These are phyloP conservation scores for Listrodromus nycthemerus DNA, from an alignment of 2,888 invertebrate genomes.

Conservation along the genomic window DNA sequence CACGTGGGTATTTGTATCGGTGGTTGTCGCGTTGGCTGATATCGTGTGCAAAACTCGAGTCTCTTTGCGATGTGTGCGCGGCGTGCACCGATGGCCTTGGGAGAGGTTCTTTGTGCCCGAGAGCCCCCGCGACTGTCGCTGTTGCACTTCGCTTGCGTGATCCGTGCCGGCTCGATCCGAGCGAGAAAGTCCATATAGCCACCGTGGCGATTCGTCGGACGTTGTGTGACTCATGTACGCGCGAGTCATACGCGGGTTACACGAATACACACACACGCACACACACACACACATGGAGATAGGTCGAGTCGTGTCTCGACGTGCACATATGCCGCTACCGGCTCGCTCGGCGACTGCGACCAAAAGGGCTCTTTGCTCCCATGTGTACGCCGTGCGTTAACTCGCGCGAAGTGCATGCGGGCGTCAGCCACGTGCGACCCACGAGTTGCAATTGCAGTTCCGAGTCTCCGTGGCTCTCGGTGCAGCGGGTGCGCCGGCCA, in stretches of 20 bases:
- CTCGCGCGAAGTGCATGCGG: slow-evolving; percentile 76
- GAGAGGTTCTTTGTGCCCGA: slow-evolving; percentile 82
- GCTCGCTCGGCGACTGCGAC: slow-evolving; percentile 15
- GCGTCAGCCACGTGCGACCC: slow-evolving; percentile 81
- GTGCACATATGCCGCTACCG: slow-evolving; percentile 41
- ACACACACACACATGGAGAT: too few relatives aligned
- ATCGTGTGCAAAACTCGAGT: background rate
- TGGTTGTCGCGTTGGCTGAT: background rate
- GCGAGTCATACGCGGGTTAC: slow-evolving; percentile 16
- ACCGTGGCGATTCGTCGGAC: slow-evolving; percentile 29
- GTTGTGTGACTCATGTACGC: slow-evolving; percentile 51
- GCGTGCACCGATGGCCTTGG: slow-evolving; percentile 79
- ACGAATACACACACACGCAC: slow-evolving; percentile 5
- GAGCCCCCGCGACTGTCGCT: slow-evolving; percentile 68
- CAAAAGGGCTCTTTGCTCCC: slow-evolving; percentile 36
- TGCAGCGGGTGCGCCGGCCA: background rate
- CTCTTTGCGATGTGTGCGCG: slow-evolving; percentile 11
- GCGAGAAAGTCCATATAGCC: slow-evolving; percentile 50
- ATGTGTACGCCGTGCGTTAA: slow-evolving; percentile 52
- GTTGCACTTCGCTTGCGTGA: slow-evolving; percentile 60
- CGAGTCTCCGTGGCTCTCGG: slow-evolving; percentile 67
- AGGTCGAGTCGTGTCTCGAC: slow-evolving; percentile 14
- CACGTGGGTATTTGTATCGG: slow-evolving; percentile 27
- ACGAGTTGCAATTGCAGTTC: slow-evolving; percentile 72
- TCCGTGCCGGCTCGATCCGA: slow-evolving; percentile 30